A percentile compares a stretch with the other conserved stretches of the same genome.
These are phyloP conservation scores for Gracilinanus agilis DNA, from an alignment of 2,113 vertebrate species.

Conservation along the genomic window DNA sequence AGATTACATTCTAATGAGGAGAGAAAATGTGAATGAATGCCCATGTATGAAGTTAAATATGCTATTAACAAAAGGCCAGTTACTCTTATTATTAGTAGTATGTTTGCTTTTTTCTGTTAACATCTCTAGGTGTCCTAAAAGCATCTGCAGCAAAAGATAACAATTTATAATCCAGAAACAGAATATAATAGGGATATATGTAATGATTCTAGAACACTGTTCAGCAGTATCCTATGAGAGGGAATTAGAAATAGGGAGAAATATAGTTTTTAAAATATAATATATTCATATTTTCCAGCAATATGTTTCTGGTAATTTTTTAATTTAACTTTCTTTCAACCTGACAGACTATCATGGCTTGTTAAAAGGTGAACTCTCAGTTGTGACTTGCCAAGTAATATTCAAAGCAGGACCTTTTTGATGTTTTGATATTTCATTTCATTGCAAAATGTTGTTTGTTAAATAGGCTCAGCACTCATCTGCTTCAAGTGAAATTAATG, in stretches of 20 bases:
- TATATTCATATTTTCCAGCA: not conserved
- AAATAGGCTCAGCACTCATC: conserved; percentile 8
- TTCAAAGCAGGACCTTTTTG: conserved; percentile 40
- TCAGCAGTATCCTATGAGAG: not conserved
- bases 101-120: not conserved
- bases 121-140: not conserved
- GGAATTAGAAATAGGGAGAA: not conserved
- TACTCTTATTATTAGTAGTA: not conserved
- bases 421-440: not conserved
- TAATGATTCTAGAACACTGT: not conserved
- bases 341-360: not conserved
- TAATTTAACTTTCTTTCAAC: not conserved
- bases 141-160: not conserved
- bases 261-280: not conserved
- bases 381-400: conserved; percentile 32
- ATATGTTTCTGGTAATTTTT: not conserved
- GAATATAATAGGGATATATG: not conserved
- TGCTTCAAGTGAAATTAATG: conserved; percentile 29
- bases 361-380: conserved; percentile 44
- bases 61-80: not conserved
- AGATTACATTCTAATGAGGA: not conserved
- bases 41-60: not conserved
- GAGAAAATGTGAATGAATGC: not conserved
- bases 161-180: not conserved
- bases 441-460: not conserved